Evolutionary conservation across 2,113 vertebrate genomes (phyloP), one percentile per base, ranked within the genome.

Genomic region (Gila orcuttii): DNA sequence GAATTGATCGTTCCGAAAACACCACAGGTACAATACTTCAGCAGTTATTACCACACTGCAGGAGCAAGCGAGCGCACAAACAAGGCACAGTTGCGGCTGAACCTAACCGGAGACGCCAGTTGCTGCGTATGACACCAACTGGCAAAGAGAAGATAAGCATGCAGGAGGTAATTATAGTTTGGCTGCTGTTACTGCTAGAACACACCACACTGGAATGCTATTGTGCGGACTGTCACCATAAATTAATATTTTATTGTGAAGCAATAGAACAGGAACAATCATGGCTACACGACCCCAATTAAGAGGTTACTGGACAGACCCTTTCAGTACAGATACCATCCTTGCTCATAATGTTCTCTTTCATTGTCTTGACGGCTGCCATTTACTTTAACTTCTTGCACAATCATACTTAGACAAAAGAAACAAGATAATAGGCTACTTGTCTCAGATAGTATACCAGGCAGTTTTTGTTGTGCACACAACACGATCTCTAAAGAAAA

Each of bases 1-100:
- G 60, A 76, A 87, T 55, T n/a, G 78, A 87, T 87, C 59, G 36
- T 88, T 89, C 83, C 71, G 78, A 78, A 84, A 82, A 80, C 87
- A 89, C 68, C 69, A 82, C 79, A 86, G 85, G 79, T 82, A 78
- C 75, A 87, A 66, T 86, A 78, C 39, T 17, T 85, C 21, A 50
- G 10, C 73, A 45, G 62, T 90, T 89, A 87, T 86, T 86, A 88
- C 79, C 47, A 83, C 71, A 89, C 77, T 6, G 47, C 71, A 77
- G 71, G 74, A 77, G 57, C 42, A 23, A 62, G 57, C 25, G 5
- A 82, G 45, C 47, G 28, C 83, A 77, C 79, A 82, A 87, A 85
- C 62, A 45, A 78, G 69, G 69, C 69, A 75, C 76, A 39, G 69
- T 39, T 69, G 76, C 80, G 71, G 74, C 36, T 64, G 79, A 28